A percentile compares a stretch with the other conserved stretches of the same genome.
phyloP scores from a whole-genome alignment of 2,888 invertebrate species.

The Magallana nippona region DNA sequence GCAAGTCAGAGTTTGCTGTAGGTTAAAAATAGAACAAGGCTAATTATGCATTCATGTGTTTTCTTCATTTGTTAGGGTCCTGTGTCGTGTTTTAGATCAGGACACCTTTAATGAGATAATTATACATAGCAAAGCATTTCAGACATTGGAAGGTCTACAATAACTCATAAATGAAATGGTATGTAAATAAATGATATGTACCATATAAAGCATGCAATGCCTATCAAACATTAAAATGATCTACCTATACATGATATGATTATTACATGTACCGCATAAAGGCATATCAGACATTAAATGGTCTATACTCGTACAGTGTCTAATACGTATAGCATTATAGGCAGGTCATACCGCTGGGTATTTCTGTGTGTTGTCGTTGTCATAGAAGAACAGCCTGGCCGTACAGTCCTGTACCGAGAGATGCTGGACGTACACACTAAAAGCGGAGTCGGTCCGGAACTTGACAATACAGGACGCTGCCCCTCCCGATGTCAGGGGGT shows the following conservation, averaged over 20 bases:
- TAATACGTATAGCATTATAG: no score
- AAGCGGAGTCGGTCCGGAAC: background rate
- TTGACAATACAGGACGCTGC: background rate
- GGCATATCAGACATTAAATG: no score
- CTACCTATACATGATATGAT: no score
- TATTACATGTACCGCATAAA: no score
- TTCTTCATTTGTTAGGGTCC: background rate
- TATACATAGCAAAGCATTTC: no score
- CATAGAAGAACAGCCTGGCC: conserved; percentile 29
- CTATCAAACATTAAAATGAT: no score
- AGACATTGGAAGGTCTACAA: no score
- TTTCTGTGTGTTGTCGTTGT: conserved; percentile 36
- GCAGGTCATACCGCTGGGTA: background rate
- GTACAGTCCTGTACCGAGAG: conserved; percentile 31
- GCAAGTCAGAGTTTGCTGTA: conserved; percentile 30
- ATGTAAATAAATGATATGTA: no score
- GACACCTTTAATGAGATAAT: no score
- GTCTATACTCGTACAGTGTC: background rate
- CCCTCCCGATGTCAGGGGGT: background rate
- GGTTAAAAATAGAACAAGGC: background rate
- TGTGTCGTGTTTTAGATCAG: no score
- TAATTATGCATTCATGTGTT: background rate
- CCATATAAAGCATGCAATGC: no score
- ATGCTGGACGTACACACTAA: conserved; percentile 20
- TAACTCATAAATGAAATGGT: no score